Base-by-base conservation (phyloP, 1,140 invertebrate species). In the Drosophila trapezifrons region DNA sequence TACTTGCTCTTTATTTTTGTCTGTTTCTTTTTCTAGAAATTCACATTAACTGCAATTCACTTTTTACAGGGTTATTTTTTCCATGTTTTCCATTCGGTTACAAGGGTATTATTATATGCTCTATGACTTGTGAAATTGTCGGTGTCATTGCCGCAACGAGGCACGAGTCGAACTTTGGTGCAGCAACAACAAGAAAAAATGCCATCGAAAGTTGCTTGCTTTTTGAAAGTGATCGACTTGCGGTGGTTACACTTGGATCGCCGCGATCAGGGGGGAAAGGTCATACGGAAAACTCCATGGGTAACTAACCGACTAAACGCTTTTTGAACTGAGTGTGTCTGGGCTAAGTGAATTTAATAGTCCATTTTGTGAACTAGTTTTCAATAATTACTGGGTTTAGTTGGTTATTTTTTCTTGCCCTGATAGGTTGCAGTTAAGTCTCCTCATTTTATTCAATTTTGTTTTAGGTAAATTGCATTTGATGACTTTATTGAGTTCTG, bases 71-170 rank as follows among this genome's bases (percentile, higher is more conserved):
- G 27, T 51, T 69, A 20, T 51, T 66, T 66, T 62, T 64, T 17
- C n/a, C 32, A 56, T 64, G 56, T 56, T 38, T 62, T 69, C 27
- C 63, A 20, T 58, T 56, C 37, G 18, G 35, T 73, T 70, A 55
- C 43, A 42, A 55, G 46, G 54, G 76, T 78, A 75, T 89, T 78
- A 89, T 89, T 90, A 89, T 90, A 70, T 89, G 84, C 77, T 89
- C 85, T 89, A 84, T 89, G 84, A 76, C 77, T 89, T 90, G 76
- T 76, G 70, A 89, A 89, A 89, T 89, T 89, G 84, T 80, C 49
- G 55, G 77, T 89, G 84, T 89, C 84, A 89, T 90, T 90, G 80
- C 60, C 13, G 54, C 49, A 46, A 49, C 67, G 54, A 70, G 81
- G 81, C 81, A 85, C 78, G 78, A 83, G 79, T 87, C 79, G 59